Evolutionary conservation across 2,888 invertebrate species (phyloP).

Genomic region (Catocala fraxini): DNA sequence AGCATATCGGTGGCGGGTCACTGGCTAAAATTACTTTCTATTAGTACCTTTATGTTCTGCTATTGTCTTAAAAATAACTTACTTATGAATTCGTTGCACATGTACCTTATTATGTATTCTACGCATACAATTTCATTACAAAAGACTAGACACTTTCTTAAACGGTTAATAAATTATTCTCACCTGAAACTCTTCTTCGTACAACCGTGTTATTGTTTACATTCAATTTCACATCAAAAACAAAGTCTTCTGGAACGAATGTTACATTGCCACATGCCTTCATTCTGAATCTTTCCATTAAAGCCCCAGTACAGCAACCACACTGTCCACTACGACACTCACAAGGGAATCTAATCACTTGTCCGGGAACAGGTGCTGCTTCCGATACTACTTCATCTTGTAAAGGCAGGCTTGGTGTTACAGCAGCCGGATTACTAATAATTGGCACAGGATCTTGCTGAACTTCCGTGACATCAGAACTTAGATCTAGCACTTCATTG

Average conservation of each 20-base stretch:
- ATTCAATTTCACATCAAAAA: slow-evolving; percentile 91
- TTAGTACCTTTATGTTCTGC: slow-evolving; percentile 25
- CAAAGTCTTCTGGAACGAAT: slow-evolving; percentile 94
- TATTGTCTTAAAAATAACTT: slow-evolving; percentile 28
- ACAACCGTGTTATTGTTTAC: slow-evolving; percentile 92
- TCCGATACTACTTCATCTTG: slow-evolving; percentile 54
- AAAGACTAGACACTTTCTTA: slow-evolving; percentile 17
- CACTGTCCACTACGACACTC: slow-evolving; percentile 89
- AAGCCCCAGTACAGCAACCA: slow-evolving; percentile 90
- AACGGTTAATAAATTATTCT: slow-evolving; percentile 44
- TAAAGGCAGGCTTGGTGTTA: slow-evolving; percentile 57
- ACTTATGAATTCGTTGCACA: slow-evolving; percentile 14
- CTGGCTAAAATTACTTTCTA: slow-evolving; percentile 86
- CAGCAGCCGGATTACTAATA: slow-evolving; percentile 43
- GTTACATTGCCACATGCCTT: slow-evolving; percentile 93
- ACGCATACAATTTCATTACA: slow-evolving; percentile 22
- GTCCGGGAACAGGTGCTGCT: slow-evolving; percentile 68
- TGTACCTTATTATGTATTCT: slow-evolving; percentile 39
- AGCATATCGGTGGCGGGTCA: slow-evolving; percentile 91
- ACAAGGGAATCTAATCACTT: slow-evolving; percentile 88
- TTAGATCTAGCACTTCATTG: slow-evolving; percentile 51
- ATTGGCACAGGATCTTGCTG: slow-evolving; percentile 44
- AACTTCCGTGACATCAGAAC: slow-evolving; percentile 39
- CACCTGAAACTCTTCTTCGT: slow-evolving; percentile 92
- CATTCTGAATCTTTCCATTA: slow-evolving; percentile 89